Evolutionary conservation across 2,888 invertebrate genomes (phyloP), one percentile per base, ranked within the genome.

Genomic region (Creontiades dilutus): DNA sequence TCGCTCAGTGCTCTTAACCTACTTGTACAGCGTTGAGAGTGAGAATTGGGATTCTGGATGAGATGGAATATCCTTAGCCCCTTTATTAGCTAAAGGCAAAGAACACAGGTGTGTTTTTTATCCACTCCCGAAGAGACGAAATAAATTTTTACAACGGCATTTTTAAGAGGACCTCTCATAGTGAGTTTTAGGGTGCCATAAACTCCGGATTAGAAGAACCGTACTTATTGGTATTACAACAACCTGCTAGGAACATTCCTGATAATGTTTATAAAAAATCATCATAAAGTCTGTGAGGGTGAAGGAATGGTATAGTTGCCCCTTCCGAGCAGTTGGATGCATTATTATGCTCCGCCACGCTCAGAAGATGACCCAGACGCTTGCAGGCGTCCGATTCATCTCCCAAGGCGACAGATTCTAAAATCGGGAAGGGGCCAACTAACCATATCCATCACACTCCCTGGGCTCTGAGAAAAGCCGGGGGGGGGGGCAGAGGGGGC

Each of bases 171-270:
- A 9, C n/a, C 61, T 19, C n/a, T 61, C 61, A 19, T n/a, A n/a
- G n/a, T n/a, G n/a, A 61, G 61, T 61, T 61, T 61, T 61, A 61
- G 61, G 16, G 61, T 61, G n/a, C n/a, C 14, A 61, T 61, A 61
- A 61, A 61, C n/a, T 61, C 19, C 19, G 19, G n/a, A 19, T 14
- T 19, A n/a, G 61, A 19, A 19, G n/a, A 61, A 61, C 61, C 61
- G 61, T 61, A 61, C 61, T 61, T 61, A 61, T 19, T 16, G 61
- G 61, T 3, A n/a, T 19, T 3, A 61, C 61, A 61, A 61, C 0
- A 14, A 19, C 19, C 61, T 37, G 37, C 37, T 16, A 19, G 61
- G n/a, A 61, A 61, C 2, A 19, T 61, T 61, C n/a, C 19, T 61
- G 52, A 14, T 9, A 61, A 61, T 61, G 19, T n/a, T n/a, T n/a